A percentile compares a stretch with the other conserved stretches of the same genome.
phyloP scores from a whole-genome alignment of 2,888 invertebrate species.

The Machimus atricapillus region DNA sequence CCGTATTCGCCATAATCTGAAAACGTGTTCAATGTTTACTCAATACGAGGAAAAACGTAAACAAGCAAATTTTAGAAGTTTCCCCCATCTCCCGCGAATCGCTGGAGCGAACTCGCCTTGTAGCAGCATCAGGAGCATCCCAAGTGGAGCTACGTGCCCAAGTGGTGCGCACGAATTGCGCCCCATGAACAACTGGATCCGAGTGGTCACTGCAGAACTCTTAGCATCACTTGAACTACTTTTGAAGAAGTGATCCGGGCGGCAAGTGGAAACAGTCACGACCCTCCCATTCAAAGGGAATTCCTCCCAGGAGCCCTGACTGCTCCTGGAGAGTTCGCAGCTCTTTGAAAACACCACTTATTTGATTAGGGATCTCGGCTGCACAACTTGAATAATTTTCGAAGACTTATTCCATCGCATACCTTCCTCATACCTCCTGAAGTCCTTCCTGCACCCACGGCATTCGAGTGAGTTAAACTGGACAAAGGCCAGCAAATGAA shows the following conservation, averaged over 20 bases:
- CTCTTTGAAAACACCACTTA: slow-evolving; percentile 23
- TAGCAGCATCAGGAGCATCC: slow-evolving; percentile 11
- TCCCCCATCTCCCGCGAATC: slow-evolving; percentile 13
- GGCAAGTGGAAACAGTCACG: slow-evolving; percentile 31
- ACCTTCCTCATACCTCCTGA: not conserved
- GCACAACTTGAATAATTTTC: not conserved
- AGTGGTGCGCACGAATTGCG: not conserved
- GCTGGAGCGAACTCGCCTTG: slow-evolving; percentile 1
- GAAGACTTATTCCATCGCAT: not conserved
- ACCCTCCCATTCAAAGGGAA: not conserved
- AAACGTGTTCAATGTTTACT: slow-evolving; percentile 31
- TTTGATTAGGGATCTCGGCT: not conserved
- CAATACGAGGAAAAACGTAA: slow-evolving; percentile 26
- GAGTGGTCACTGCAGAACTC: slow-evolving; percentile 33
- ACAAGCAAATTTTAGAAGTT: slow-evolving; percentile 26
- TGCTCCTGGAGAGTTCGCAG: not conserved
- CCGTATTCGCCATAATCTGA: not conserved
- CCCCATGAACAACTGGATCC: slow-evolving; percentile 1
- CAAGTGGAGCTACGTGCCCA: slow-evolving; percentile 29
- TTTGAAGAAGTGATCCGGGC: slow-evolving; percentile 10
- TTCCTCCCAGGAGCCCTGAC: not conserved
- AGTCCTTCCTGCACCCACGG: not conserved
- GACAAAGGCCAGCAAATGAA: slow-evolving; percentile 40
- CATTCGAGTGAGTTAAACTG: slow-evolving; percentile 2
- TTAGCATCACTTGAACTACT: slow-evolving; percentile 32